Evolutionary conservation across 30 jellyfish, hydroid and myxozoan species (phyloP).

Genomic region (Rhopilema esculentum): DNA sequence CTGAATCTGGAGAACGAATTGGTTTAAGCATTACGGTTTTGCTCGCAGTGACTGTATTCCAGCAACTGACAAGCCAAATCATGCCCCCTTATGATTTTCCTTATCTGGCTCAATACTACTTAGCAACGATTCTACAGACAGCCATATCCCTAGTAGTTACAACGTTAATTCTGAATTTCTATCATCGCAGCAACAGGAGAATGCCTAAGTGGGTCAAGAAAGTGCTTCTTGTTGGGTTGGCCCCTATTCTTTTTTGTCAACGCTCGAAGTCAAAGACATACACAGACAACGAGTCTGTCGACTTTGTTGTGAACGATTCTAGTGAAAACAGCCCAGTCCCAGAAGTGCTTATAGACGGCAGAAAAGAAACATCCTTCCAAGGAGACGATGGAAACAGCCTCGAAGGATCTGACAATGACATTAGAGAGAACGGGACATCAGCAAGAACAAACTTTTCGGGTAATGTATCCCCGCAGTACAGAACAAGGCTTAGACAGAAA

Average conservation of each 20-base stretch:
- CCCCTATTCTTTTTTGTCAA: conserved; percentile 74
- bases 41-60: conserved; percentile 85
- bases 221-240: conserved; percentile 73
- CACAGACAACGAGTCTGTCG: neutral
- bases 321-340: neutral
- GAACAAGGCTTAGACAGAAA: neutral
- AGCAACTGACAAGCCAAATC: conserved; percentile 79
- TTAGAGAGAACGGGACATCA: neutral
- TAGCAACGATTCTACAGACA: conserved; percentile 77
- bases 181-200: conserved; percentile 75
- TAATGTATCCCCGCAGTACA: neutral
- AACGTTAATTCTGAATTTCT: conserved; percentile 67
- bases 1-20: conserved; percentile 85
- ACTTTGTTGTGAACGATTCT: neutral
- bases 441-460: neutral
- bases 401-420: neutral
- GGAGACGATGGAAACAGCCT: neutral
- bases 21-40: conserved; percentile 78
- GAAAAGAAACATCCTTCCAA: neutral
- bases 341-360: neutral
- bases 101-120: conserved; percentile 79
- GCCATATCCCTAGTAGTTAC: conserved; percentile 75
- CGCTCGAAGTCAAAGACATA: conserved; percentile 29
- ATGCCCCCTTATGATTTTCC: conserved; percentile 91
- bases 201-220: conserved; percentile 74